Evolutionary conservation across 2,888 invertebrate species (phyloP), one percentile per base, ranked within the genome.

Genomic region (Hypomecis atomaria): DNA sequence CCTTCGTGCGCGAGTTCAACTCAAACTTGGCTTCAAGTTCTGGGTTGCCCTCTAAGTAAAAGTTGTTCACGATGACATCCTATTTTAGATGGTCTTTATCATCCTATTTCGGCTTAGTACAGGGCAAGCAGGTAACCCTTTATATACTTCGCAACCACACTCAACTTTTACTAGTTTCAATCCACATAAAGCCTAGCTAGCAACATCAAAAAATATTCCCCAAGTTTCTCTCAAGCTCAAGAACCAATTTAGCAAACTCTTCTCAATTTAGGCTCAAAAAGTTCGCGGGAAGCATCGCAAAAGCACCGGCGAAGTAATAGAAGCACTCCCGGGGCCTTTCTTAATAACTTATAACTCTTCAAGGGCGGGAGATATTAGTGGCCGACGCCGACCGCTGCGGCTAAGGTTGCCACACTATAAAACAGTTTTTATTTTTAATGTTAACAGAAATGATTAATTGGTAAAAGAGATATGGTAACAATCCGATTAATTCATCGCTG

Each of bases 261-360:
- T 42, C 57, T 8, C 38, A 57, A 57, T 48, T 53, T 45, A 33
- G 36, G 37, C 23, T 38, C 10, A 5, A 56, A 62, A 62, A 52
- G n/a, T 62, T 52, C 0, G 4, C 43, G 23, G 48, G 55, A 45
- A 56, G 50, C 62, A 58, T 53, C 47, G 50, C 52, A 45, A 33
- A 11, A 38, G 44, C 49, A 50, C 34, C 42, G 42, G 55, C 42
- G 11, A 48, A 57, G 62, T 62, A 58, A 62, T 52, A 57, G 47
- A 56, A 62, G 44, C 44, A 53, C 53, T 55, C 62, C 34, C 36
- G 50, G 43, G 47, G 47, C 42, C 42, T 43, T 36, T 34, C 53
- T 34, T 62, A 62, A 62, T 62, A 57, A 58, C 47, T 62, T 47
- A 47, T 58, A 62, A 62, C 52, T 61, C 40, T 62, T 57, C 62